Conservation (phyloP, 2,888 invertebrate genomes). For the Phymatocera aterrima region DNA sequence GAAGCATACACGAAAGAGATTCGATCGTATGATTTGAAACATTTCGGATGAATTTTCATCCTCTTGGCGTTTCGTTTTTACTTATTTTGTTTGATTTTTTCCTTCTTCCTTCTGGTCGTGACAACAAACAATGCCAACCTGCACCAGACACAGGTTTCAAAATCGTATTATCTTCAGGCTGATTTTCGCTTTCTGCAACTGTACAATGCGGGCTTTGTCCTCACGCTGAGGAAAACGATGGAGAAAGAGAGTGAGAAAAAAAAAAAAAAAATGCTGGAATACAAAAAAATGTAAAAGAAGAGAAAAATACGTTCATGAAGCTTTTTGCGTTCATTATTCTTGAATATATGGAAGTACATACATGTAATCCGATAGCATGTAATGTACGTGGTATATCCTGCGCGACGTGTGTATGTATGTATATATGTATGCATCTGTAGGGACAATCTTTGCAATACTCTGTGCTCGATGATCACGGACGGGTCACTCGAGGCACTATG, state of each 20-base stretch:
- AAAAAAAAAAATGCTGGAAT: background rate
- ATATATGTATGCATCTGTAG: background rate
- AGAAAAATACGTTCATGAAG: background rate
- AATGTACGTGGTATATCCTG: background rate
- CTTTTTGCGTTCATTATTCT: slow-evolving; percentile 22
- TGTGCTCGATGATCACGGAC: slow-evolving; percentile 13
- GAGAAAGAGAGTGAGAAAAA: background rate
- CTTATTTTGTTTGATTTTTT: background rate
- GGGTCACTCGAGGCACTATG: slow-evolving; percentile 30
- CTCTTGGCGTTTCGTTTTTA: no score
- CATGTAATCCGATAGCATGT: background rate
- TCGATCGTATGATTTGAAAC: no score
- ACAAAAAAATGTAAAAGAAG: background rate
- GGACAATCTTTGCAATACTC: slow-evolving; percentile 35
- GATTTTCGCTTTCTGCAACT: background rate
- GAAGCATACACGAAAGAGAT: no score
- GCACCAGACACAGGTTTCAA: background rate
- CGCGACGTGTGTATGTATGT: background rate
- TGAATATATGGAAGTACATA: background rate
- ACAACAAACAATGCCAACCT: no score
- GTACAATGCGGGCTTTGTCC: background rate
- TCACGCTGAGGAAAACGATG: background rate
- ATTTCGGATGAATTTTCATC: no score
- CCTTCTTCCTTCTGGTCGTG: no score
- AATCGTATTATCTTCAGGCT: background rate